These are phyloP conservation scores for Schizaphis graminum DNA, from an alignment of 2,888 invertebrate species.

Conservation along the genomic window DNA sequence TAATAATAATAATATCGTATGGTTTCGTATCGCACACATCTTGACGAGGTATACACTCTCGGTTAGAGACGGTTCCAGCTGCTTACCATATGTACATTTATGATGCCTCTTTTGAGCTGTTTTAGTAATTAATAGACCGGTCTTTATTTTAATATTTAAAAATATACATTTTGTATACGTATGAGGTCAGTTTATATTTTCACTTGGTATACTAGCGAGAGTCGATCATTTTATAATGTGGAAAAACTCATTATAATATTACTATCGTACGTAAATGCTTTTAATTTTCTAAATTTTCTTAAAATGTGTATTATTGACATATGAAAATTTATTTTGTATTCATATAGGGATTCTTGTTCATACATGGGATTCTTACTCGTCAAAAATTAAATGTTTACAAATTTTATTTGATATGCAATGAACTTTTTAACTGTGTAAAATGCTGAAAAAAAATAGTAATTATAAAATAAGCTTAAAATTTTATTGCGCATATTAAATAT, in stretches of 20 bases:
- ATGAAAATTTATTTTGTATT: not conserved
- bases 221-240: not conserved
- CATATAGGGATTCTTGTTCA: not conserved
- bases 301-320: not conserved
- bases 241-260: not conserved
- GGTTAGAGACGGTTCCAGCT: conserved; percentile 46
- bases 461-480: not conserved
- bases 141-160: conserved; percentile 29
- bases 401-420: not conserved
- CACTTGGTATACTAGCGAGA: not conserved
- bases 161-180: not conserved
- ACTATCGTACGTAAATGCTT: not conserved
- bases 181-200: conserved; percentile 15
- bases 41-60: conserved; percentile 39
- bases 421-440: not conserved
- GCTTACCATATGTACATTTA: conserved; percentile 53
- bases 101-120: not conserved
- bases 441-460: not conserved
- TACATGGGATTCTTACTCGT: not conserved
- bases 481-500: not conserved
- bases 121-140: conserved; percentile 54
- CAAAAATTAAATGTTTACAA: not conserved
- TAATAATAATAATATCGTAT: not conserved
- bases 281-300: not conserved
- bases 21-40: conserved; percentile 16